Conservation (phyloP, 2,797 vertebrate genomes). For the Neosalanx taihuensis region DNA sequence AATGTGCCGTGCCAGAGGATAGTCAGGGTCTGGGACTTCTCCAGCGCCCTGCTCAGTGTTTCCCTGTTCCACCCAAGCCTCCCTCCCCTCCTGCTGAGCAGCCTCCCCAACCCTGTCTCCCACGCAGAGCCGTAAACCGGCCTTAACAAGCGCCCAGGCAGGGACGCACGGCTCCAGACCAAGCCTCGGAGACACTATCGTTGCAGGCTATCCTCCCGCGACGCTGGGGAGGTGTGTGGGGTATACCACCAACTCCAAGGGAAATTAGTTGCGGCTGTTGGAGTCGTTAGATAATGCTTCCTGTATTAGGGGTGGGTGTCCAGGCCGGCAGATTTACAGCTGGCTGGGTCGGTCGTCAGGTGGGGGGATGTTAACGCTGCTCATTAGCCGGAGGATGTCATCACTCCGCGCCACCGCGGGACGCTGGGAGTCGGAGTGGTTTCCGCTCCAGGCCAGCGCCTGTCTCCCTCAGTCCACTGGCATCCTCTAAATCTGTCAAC, state of each 20-base stretch:
- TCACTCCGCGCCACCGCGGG: conserved; percentile 86
- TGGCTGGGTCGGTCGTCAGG: conserved; percentile 72
- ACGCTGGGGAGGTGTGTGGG: conserved; percentile 36
- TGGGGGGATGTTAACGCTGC: conserved; percentile 75
- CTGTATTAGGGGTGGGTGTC: conserved; percentile 68
- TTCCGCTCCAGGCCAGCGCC: conserved; percentile 86
- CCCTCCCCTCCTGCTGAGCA: not conserved
- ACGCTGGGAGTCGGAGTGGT: conserved; percentile 80
- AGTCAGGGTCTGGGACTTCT: conserved; percentile 70
- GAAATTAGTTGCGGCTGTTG: conserved; percentile 67
- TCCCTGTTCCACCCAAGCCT: not conserved
- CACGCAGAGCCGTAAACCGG: not conserved
- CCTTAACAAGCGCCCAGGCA: not conserved
- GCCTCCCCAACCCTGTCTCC: not conserved
- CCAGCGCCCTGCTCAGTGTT: conserved; percentile 41
- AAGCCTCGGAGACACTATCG: not conserved
- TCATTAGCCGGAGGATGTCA: conserved; percentile 96
- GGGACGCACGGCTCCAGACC: not conserved
- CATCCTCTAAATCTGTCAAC: conserved; percentile 99
- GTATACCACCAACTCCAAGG: conserved; percentile 46
- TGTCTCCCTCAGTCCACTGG: conserved; percentile 89
- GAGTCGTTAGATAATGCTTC: conserved; percentile 80
- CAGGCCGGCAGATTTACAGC: conserved; percentile 80
- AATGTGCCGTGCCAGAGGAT: conserved; percentile 59
- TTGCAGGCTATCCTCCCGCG: not conserved